phyloP scores from a whole-genome alignment of 2,888 invertebrate species.

The Metallyticus violacea region DNA sequence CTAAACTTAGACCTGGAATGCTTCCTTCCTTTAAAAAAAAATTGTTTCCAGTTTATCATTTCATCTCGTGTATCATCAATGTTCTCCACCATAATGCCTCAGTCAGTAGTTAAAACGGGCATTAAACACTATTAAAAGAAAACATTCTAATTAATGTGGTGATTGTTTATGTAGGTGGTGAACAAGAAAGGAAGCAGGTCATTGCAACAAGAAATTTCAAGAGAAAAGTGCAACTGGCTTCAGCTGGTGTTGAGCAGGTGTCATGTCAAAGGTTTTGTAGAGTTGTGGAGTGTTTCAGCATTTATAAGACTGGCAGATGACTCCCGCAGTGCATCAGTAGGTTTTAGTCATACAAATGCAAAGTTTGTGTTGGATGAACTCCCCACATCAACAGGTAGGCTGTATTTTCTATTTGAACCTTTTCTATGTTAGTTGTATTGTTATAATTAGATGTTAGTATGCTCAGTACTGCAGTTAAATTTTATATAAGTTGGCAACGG shows the following conservation, averaged over 20 bases:
- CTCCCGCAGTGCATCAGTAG: constrained; percentile 49
- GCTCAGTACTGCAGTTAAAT: no score
- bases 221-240: neutral
- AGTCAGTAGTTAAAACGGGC: no score
- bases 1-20: no score
- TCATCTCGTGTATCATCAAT: no score
- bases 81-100: no score
- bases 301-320: constrained; percentile 37
- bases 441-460: no score
- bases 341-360: constrained; percentile 55
- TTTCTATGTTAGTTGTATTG: no score
- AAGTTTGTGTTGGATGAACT: constrained; percentile 54
- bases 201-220: neutral
- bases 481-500: no score
- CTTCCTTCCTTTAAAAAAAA: no score
- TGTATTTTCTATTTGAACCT: no score
- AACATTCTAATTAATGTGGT: neutral
- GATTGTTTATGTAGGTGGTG: neutral
- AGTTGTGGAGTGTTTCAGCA: constrained; percentile 62
- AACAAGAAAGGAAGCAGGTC: neutral
- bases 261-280: constrained; percentile 62
- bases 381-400: neutral
- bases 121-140: no score
- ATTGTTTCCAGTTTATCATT: no score
- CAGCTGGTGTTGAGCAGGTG: neutral